Evolutionary conservation across 2,888 invertebrate species (phyloP).

Genomic region (Geotrupes spiniger): DNA sequence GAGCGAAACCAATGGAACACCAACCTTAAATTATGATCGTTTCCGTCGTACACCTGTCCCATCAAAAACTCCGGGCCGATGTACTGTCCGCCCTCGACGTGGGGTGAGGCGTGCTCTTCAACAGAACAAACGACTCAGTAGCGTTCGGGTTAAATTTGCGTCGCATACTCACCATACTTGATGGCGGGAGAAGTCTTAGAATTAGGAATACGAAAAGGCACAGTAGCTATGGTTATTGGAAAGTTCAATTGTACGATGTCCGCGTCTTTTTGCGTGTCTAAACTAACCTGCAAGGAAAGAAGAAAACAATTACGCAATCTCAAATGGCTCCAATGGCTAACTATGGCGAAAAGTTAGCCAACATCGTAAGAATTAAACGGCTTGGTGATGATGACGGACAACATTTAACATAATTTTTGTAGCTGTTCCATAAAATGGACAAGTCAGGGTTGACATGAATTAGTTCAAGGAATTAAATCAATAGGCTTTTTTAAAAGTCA

Average conservation of each 20-base stretch:
- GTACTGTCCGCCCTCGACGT: slow-evolving; percentile 75
- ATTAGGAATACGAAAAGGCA: slow-evolving; percentile 68
- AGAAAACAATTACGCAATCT: slow-evolving; percentile 8
- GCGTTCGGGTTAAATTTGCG: not conserved
- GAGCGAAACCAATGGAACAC: not conserved
- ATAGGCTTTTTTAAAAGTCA: too few relatives aligned
- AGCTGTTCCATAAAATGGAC: too few relatives aligned
- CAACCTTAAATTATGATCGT: slow-evolving; percentile 48
- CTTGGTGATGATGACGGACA: too few relatives aligned
- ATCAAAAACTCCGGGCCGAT: slow-evolving; percentile 74
- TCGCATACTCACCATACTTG: slow-evolving; percentile 58
- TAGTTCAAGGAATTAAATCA: too few relatives aligned
- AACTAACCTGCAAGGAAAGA: slow-evolving; percentile 57
- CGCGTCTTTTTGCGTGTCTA: slow-evolving; percentile 67
- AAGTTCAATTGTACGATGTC: slow-evolving; percentile 71
- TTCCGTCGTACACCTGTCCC: slow-evolving; percentile 73
- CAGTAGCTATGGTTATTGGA: slow-evolving; percentile 72
- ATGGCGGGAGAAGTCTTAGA: slow-evolving; percentile 59
- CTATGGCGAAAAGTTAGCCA: too few relatives aligned
- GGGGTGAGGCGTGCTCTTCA: slow-evolving; percentile 66
- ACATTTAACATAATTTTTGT: too few relatives aligned
- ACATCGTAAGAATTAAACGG: too few relatives aligned
- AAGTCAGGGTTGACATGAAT: too few relatives aligned
- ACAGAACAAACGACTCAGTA: not conserved
- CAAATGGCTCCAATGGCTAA: too few relatives aligned